Conservation (phyloP, 2,888 invertebrate genomes). For the Taenaris catops region DNA sequence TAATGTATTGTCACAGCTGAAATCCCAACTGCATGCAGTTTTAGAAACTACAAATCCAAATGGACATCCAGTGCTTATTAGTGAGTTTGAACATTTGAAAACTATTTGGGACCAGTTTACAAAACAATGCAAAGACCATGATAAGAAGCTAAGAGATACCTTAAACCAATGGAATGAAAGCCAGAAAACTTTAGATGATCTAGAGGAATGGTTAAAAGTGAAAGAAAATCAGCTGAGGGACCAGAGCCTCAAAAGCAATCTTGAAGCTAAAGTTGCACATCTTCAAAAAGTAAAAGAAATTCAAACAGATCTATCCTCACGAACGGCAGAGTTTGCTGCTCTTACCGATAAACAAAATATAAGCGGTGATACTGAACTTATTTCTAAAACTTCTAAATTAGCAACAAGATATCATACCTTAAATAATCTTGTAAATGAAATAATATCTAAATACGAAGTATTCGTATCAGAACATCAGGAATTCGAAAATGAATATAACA, state of each 20-base stretch:
- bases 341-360: slow-evolving; percentile 85
- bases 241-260: slow-evolving; percentile 91
- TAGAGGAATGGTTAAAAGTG: slow-evolving; percentile 91
- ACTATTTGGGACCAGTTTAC: slow-evolving; percentile 88
- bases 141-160: slow-evolving; percentile 86
- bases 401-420: slow-evolving; percentile 90
- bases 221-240: slow-evolving; percentile 93
- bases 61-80: slow-evolving; percentile 87
- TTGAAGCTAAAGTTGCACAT: slow-evolving; percentile 90
- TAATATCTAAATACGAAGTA: slow-evolving; percentile 88
- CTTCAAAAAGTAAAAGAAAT: slow-evolving; percentile 87
- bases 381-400: slow-evolving; percentile 86
- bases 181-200: slow-evolving; percentile 86
- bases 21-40: slow-evolving; percentile 85
- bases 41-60: slow-evolving; percentile 87
- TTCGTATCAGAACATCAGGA: slow-evolving; percentile 92
- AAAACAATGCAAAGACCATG: slow-evolving; percentile 83
- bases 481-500: slow-evolving; percentile 87
- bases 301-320: slow-evolving; percentile 84
- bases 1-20: slow-evolving; percentile 84
- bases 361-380: slow-evolving; percentile 87
- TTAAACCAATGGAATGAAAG: slow-evolving; percentile 91
- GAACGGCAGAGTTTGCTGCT: slow-evolving; percentile 83
- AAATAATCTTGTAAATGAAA: slow-evolving; percentile 90
- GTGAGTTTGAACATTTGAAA: slow-evolving; percentile 87